phyloP scores from a whole-genome alignment of 2,113 vertebrate species.

The Tetrao urogallus region DNA sequence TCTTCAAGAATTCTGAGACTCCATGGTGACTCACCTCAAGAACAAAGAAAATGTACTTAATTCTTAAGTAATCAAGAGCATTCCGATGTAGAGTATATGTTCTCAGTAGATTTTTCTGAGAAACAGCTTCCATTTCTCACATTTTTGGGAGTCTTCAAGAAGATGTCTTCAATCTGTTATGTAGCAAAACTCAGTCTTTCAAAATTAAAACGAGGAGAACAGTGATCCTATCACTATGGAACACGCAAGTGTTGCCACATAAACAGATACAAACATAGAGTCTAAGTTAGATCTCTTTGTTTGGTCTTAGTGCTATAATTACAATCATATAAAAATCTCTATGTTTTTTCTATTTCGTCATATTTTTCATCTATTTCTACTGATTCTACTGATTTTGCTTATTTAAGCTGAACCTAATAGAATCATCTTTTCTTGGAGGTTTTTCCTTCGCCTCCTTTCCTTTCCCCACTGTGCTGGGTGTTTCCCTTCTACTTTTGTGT shows the following conservation, averaged over 20 bases:
- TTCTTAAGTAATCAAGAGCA: not conserved
- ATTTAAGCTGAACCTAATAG: not conserved
- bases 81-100: fast-evolving
- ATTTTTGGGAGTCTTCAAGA: not conserved
- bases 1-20: not conserved
- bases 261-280: not conserved
- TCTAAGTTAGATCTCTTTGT: not conserved
- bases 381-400: not conserved
- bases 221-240: fast-evolving
- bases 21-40: not conserved
- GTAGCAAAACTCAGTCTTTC: not conserved
- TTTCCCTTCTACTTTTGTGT: not conserved
- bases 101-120: not conserved
- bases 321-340: not conserved
- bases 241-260: not conserved
- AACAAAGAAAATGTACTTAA: not conserved
- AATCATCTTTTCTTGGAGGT: not conserved
- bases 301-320: not conserved
- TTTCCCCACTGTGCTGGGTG: not conserved
- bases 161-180: not conserved
- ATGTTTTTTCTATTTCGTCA: not conserved
- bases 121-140: not conserved
- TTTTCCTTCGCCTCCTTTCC: not conserved
- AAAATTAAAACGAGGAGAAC: not conserved
- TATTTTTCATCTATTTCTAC: not conserved